Base-by-base conservation (phyloP, 2,888 invertebrate genomes). In the Phaonia tiefii region DNA sequence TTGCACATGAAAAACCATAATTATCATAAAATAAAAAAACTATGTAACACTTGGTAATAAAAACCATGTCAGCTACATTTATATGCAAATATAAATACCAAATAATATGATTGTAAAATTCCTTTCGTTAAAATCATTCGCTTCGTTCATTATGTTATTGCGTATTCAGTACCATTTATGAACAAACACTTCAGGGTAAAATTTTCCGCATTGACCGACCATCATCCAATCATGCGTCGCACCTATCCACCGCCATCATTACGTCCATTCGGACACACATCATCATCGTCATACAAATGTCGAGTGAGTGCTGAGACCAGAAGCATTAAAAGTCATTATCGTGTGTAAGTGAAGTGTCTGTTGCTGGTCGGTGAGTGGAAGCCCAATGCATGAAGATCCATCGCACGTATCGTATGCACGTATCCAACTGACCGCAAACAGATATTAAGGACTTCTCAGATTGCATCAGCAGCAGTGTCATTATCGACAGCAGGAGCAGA, bases 311-410 rank as follows among this genome's bases (percentile, higher is more conserved):
- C 5, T 1, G 75, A 74, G 58, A 77, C 76, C 74, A 77, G 80
- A 70, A 81, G 77, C 77, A 81, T 72, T 75, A 81, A 78, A 81
- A 81, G 63, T 81, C 78, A 78, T 81, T 81, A 81, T 75, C 75
- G 69, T 81, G 73, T 58, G 20, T 11, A 60, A 54, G 22, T 54
- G 22, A 60, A 39, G 60, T 60, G 60, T 60, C 39, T 37, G 54
- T 25, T 22, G 7, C 54, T 54, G 54, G 20, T 8, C 31, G 25
- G 22, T 22, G 54, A 11, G 13, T 22, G 8, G 5, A 17, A 49
- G 54, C 13, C 22, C 54, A 25, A 13, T 44, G 17, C 25, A 58
- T 1, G 3, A 8, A 31, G 31, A 3, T n/a, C 22, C 54, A 25
- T 25, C 11, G 17, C 25, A 58, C 11, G 25, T 54, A 54, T 20